phyloP scores from a whole-genome alignment of 2,888 invertebrate genomes.

The Macrosiphum euphorbiae region DNA sequence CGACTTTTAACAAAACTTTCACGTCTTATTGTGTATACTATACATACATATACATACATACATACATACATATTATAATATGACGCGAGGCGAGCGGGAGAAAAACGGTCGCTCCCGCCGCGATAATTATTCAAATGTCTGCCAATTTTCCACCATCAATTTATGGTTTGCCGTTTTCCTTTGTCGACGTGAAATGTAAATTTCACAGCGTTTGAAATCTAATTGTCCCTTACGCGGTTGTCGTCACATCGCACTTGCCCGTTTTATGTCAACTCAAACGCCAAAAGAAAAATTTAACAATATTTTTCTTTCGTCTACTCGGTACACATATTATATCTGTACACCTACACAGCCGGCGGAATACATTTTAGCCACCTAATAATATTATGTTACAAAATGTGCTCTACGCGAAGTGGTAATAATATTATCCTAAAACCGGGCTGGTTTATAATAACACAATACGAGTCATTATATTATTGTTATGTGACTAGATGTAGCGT shows the following conservation, averaged over 20 bases:
- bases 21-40: constrained; percentile 19
- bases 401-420: background rate
- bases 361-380: background rate
- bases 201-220: constrained; percentile 11
- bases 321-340: background rate
- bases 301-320: background rate
- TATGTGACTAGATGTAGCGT: background rate
- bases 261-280: background rate
- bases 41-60: background rate
- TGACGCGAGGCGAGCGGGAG: background rate
- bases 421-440: background rate
- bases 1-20: constrained; percentile 62
- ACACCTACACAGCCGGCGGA: background rate
- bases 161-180: constrained; percentile 8
- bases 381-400: background rate
- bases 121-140: constrained; percentile 53
- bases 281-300: constrained; percentile 23
- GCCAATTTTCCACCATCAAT: constrained; percentile 49
- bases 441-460: background rate
- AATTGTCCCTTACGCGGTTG: background rate
- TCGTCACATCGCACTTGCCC: no score
- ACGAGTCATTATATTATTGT: background rate
- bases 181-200: constrained; percentile 46
- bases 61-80: background rate
- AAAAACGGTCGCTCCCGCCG: background rate